Percentiles rank a stretch among this genome's conserved stretches.
phyloP scores from a whole-genome alignment of 1,140 invertebrate species.

The Stegodyphus dumicola region DNA sequence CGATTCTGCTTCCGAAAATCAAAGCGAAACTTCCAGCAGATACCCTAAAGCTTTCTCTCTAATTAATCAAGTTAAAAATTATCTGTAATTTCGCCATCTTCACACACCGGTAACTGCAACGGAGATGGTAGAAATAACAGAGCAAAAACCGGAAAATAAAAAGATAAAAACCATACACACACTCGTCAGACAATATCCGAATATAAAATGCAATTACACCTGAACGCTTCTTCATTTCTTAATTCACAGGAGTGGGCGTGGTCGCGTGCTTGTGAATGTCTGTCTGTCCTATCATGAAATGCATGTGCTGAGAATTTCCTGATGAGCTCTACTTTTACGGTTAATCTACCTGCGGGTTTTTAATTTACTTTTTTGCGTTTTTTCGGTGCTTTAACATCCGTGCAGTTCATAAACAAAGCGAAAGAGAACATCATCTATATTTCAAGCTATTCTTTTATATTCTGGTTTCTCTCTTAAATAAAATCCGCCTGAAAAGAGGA shows the following conservation, averaged over 20 bases:
- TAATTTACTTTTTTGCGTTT: neutral
- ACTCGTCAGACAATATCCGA: slow-evolving; percentile 24
- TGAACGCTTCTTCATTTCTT: slow-evolving; percentile 48
- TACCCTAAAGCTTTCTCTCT: slow-evolving; percentile 17
- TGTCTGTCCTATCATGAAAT: slow-evolving; percentile 19
- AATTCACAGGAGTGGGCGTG: slow-evolving; percentile 44
- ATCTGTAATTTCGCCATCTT: neutral
- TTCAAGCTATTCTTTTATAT: slow-evolving; percentile 33
- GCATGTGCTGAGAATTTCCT: slow-evolving; percentile 8
- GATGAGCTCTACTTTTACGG: slow-evolving; percentile 32
- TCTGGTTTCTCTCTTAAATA: slow-evolving; percentile 19
- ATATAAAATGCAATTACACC: slow-evolving; percentile 56
- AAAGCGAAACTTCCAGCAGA: neutral
- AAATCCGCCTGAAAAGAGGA: neutral
- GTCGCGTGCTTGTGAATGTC: neutral
- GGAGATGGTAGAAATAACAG: neutral
- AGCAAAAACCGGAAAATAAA: slow-evolving; percentile 1
- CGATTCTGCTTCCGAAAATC: too few relatives aligned
- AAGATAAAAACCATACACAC: slow-evolving; percentile 3
- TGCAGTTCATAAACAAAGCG: slow-evolving; percentile 31
- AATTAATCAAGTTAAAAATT: slow-evolving; percentile 18
- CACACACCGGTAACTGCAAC: neutral
- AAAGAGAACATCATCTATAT: slow-evolving; percentile 41
- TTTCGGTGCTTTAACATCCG: neutral
- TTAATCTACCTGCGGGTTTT: slow-evolving; percentile 29